Base-by-base conservation (phyloP, 2,888 invertebrate species). In the Phania funesta region DNA sequence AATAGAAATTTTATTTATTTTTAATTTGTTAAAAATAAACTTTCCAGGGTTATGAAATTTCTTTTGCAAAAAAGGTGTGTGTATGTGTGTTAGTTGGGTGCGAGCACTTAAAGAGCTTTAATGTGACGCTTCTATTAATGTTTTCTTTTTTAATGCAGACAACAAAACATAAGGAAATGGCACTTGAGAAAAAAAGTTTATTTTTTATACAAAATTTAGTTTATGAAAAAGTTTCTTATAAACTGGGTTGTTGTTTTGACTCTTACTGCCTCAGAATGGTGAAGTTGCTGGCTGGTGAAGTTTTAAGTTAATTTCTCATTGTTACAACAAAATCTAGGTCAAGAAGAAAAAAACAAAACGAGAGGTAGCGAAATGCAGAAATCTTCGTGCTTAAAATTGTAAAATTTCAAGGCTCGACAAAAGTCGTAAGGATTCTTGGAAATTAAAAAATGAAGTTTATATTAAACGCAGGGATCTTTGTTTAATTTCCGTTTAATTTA, bases 1-100 rank as follows among this genome's bases (percentile, higher is more conserved):
- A 78, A 78, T 78, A 78, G 56, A 71, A 22, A 32, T 32, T 24
- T 9, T 41, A 6, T 48, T 24, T 54, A 9, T 38, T n/a, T 20
- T 46, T 68, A 35, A 68, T 24, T 60, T 35, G 41, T 78, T 78
- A 65, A 78, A 78, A 78, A 78, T 78, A 78, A 71, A 71, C 50
- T 50, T 65, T 64, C 16, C 48, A 78, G 71, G 78, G 64, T 71
- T 70, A 77, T 35, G 29, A 54, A 46, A 44, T 22, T 13, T 48
- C 26, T 7, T 20, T 38, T 1, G 3, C 4, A 13, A 50, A 32
- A 32, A 38, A 18, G 38, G 35, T 70, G 26, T 58, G 64, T 64
- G 35, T 20, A 16, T 16, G 16, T 38, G 35, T 44, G 13, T 16
- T 8, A 54, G n/a, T 41, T 46, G 5, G 11, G 6, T 22, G 24